Conservation (phyloP, 2,113 vertebrate genomes). For the Phocoena sinus region DNA sequence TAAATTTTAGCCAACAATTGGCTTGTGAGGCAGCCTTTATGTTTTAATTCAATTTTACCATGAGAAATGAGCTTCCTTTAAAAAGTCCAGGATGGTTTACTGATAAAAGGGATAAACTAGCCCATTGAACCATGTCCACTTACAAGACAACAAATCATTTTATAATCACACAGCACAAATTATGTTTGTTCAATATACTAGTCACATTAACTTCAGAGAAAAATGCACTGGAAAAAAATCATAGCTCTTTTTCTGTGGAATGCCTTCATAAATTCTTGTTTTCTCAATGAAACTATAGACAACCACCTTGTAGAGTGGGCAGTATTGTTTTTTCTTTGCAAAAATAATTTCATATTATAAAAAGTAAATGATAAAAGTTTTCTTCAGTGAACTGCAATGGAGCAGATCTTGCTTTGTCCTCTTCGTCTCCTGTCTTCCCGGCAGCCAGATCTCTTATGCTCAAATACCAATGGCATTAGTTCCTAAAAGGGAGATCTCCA, state of each 20-base stretch:
- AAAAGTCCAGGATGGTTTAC: not conserved
- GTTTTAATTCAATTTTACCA: not conserved
- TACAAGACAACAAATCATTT: not conserved
- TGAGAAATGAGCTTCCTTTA: not conserved
- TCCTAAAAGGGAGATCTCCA: not conserved
- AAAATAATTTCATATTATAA: not conserved
- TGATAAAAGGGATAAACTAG: not conserved
- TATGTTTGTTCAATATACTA: not conserved
- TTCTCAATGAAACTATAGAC: not conserved
- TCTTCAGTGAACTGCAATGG: not conserved
- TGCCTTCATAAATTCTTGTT: not conserved
- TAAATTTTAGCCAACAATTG: not conserved
- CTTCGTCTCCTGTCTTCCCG: not conserved
- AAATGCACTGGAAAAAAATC: not conserved
- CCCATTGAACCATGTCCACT: not conserved
- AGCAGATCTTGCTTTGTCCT: not conserved
- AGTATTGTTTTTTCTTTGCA: not conserved
- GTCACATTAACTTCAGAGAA: not conserved
- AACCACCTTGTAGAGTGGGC: not conserved
- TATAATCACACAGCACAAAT: not conserved
- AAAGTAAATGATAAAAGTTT: not conserved
- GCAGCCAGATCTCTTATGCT: not conserved
- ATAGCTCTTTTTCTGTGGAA: not conserved
- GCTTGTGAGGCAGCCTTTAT: not conserved
- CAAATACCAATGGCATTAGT: not conserved